A percentile compares a stretch with the other conserved stretches of the same genome.
These are phyloP conservation scores for Lamprologus tigripictilis DNA, from an alignment of 2,113 vertebrate species.

Conservation along the genomic window DNA sequence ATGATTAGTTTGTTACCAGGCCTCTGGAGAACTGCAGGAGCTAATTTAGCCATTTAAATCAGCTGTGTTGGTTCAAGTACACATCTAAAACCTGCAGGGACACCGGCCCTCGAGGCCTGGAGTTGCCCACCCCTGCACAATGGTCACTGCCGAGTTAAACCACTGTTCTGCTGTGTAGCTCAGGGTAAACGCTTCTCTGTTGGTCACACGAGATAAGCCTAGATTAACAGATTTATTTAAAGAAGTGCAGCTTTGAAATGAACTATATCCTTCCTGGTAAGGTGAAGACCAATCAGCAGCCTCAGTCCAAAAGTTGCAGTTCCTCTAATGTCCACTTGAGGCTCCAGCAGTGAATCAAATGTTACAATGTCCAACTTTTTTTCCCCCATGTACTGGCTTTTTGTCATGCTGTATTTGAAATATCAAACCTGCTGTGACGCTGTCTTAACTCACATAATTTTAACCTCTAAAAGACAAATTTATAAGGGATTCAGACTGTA, in stretches of 20 bases:
- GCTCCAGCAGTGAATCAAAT: background rate
- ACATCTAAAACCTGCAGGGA: no score
- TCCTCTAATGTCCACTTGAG: background rate
- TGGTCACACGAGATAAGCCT: background rate
- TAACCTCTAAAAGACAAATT: background rate
- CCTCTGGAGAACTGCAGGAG: no score
- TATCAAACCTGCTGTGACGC: background rate
- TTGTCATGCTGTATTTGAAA: background rate
- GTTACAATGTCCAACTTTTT: background rate
- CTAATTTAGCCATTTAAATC: no score
- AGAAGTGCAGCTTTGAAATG: background rate
- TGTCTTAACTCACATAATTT: background rate
- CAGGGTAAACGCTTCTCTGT: background rate
- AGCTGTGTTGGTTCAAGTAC: rapidly evolving
- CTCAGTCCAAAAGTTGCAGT: background rate
- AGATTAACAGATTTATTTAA: background rate
- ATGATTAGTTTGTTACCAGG: rapidly evolving
- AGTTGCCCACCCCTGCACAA: no score
- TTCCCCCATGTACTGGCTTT: rapidly evolving
- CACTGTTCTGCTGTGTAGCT: background rate
- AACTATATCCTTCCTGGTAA: background rate
- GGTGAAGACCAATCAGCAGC: background rate
- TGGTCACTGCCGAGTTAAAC: background rate
- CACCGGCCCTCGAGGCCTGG: no score
- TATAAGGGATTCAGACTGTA: background rate